Base-by-base conservation (phyloP, 2,888 invertebrate genomes). In the Phragmatobia fuliginosa region DNA sequence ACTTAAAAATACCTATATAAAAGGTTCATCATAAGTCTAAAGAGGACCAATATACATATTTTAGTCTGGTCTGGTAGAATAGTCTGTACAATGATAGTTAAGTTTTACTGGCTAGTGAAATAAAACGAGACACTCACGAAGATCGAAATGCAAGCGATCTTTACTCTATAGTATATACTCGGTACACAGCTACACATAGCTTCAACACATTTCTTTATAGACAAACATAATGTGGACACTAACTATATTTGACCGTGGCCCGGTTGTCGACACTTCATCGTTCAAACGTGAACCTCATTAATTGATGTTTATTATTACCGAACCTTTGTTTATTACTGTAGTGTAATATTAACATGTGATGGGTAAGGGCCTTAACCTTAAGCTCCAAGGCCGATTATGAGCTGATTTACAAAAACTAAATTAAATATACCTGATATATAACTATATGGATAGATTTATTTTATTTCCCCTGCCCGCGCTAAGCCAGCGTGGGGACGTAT, bases 281-380 rank as follows among this genome's bases (percentile, higher is more conserved):
- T 28, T 65, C 41, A 33, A 11, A 60, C 59, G 18, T 45, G 25
- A 52, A 45, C 45, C 62, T 62, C 59, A 62, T 62, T 62, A 62
- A 70, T 62, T 62, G 56, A 70, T 62, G 62, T 69, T 49, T 65
- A 56, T 61, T 69, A 52, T 64, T 36, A 60, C 49, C 38, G n/a
- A 60, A 31, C 28, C n/a, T 61, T 60, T 33, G 25, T 67, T 52
- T 49, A n/a, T 41, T 41, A 28, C 38, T 65, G 41, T 25, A 7
- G 36, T 38, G 16, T 67, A 56, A 58, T 41, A 62, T 58, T 49
- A 49, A 31, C 31, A 28, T 62, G 38, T 32, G 16, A 8, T 52
- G 7, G 31, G 14, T 52, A 5, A 21, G 25, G 14, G 31, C 16
- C 1, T 56, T 58, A 31, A 49, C 67, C 67, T 61, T 52, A 33